Conservation (phyloP, 2,113 vertebrate species). For the Meriones unguiculatus region DNA sequence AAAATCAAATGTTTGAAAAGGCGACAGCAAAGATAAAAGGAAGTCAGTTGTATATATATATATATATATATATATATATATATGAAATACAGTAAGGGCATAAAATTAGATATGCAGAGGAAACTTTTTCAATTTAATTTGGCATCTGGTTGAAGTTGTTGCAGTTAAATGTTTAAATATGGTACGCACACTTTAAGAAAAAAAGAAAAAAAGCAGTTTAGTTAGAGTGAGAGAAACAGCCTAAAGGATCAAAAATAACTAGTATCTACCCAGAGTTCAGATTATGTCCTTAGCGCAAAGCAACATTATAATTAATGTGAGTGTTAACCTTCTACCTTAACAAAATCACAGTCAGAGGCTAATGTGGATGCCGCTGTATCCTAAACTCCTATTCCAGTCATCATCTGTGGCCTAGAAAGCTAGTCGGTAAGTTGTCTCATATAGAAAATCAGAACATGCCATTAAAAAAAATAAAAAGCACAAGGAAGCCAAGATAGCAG, state of each 20-base stretch:
- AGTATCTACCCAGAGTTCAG: neutral
- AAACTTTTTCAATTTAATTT: conserved; percentile 25
- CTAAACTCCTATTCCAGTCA: neutral
- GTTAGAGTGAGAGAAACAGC: neutral
- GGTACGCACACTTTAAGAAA: neutral
- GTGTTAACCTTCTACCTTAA: neutral
- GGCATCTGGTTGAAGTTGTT: conserved; percentile 33
- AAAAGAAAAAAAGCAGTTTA: neutral
- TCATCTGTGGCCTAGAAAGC: neutral
- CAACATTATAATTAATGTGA: neutral
- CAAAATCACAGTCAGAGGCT: neutral
- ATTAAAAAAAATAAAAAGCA: neutral
- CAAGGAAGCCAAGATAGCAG: neutral
- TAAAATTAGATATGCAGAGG: conserved; percentile 31
- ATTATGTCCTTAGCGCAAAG: neutral
- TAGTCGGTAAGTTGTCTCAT: neutral
- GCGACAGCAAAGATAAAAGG: conserved; percentile 4
- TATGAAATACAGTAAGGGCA: neutral
- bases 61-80: neutral
- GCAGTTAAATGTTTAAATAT: conserved; percentile 57
- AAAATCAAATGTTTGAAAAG: neutral
- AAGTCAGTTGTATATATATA: neutral
- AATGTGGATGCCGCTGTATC: neutral
- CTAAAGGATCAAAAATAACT: neutral
- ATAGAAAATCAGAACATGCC: neutral